Conservation (phyloP, 2,888 invertebrate genomes). For the Flabesymbios commensalis region DNA sequence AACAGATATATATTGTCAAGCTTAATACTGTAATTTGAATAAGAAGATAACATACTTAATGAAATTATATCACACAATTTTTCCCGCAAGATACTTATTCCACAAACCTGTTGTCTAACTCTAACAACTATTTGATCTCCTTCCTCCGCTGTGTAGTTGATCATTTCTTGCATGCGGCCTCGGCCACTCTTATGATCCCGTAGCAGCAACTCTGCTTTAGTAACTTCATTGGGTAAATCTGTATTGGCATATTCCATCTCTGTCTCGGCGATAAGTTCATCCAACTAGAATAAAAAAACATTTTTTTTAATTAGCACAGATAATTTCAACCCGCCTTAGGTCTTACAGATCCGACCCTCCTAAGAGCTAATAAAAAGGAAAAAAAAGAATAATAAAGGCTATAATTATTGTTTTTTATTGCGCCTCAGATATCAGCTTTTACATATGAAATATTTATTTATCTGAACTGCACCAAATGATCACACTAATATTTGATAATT, state of each 20-base stretch:
- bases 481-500: too few species aligned
- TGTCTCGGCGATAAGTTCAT: slow-evolving; percentile 68
- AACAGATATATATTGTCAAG: too few species aligned
- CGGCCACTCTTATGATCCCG: slow-evolving; percentile 71
- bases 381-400: too few species aligned
- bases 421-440: too few species aligned
- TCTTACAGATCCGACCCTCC: not conserved
- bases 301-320: not conserved
- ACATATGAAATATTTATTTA: too few species aligned
- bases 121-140: slow-evolving; percentile 72
- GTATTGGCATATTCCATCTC: slow-evolving; percentile 63
- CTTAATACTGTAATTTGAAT: too few species aligned
- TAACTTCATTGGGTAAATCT: slow-evolving; percentile 62
- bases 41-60: too few species aligned
- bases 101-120: slow-evolving; percentile 70
- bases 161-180: slow-evolving; percentile 70
- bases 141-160: slow-evolving; percentile 68
- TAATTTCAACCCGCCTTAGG: not conserved
- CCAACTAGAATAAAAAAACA: slow-evolving; percentile 63
- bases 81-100: not conserved
- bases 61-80: not conserved
- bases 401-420: too few species aligned
- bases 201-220: slow-evolving; percentile 66
- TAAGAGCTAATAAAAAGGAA: not conserved
- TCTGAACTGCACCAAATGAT: too few species aligned